Evolutionary conservation across 1,140 invertebrate genomes (phyloP).

Genomic region (Eufriesea mexicana): DNA sequence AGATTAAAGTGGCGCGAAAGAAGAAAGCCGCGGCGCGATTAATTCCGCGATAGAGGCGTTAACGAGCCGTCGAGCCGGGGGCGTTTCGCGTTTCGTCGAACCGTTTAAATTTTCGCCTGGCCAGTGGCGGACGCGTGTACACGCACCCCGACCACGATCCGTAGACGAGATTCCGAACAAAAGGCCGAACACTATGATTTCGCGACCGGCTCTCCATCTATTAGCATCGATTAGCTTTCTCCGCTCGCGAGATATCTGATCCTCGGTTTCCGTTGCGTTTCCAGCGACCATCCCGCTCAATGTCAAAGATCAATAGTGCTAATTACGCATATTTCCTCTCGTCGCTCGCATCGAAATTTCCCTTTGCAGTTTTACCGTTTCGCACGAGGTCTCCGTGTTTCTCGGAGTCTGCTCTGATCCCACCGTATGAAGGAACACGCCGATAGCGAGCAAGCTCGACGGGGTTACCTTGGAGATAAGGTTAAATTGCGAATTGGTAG

Average conservation of each 20-base stretch:
- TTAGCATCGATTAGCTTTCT: constrained; percentile 38
- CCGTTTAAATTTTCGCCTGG: constrained; percentile 35
- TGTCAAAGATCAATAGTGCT: background rate
- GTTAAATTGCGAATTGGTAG: background rate
- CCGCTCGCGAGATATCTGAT: constrained; percentile 2
- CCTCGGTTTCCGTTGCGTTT: constrained; percentile 8
- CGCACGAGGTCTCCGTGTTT: no score
- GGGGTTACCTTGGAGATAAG: background rate
- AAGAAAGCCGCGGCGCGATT: constrained; percentile 3
- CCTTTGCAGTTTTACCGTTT: background rate
- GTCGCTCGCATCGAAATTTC: background rate
- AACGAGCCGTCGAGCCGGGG: constrained; percentile 25
- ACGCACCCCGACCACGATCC: background rate
- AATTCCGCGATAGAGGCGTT: constrained; percentile 27
- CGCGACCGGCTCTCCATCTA: constrained; percentile 16
- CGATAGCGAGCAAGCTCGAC: background rate
- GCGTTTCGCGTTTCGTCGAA: constrained; percentile 33
- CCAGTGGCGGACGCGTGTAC: background rate
- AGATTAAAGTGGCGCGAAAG: constrained; percentile 21
- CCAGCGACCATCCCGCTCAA: background rate
- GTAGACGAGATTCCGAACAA: constrained; percentile 9
- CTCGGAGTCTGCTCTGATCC: no score
- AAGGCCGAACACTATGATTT: constrained; percentile 34
- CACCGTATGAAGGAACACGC: no score
- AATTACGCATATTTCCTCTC: background rate